A percentile compares a stretch with the other conserved stretches of the same genome.
These are phyloP conservation scores for Neomorphus geoffroyi DNA, from an alignment of 2,797 vertebrate genomes.

Conservation along the genomic window DNA sequence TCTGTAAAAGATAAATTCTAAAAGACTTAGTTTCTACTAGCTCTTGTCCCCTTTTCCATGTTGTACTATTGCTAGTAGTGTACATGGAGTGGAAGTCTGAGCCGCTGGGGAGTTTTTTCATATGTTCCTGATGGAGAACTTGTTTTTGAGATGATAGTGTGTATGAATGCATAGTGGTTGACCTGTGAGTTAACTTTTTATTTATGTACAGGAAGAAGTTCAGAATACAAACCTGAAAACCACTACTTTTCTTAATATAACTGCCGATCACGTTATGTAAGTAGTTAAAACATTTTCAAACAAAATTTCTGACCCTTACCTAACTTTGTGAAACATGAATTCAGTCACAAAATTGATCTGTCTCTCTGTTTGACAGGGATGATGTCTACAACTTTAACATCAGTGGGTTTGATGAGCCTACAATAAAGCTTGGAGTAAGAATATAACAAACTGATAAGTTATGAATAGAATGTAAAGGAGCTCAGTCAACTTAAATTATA, in stretches of 20 bases:
- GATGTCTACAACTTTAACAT: conserved; percentile 87
- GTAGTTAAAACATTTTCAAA: conserved; percentile 40
- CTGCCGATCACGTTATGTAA: conserved; percentile 65
- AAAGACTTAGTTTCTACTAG: background rate
- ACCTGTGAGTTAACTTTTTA: background rate
- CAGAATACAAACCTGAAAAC: conserved; percentile 62
- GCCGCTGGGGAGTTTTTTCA: background rate
- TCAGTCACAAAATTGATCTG: background rate
- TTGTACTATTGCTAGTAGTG: background rate
- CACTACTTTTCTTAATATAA: conserved; percentile 52
- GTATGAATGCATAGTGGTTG: background rate
- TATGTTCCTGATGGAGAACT: background rate
- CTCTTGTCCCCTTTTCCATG: background rate
- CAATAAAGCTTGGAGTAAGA: conserved; percentile 82
- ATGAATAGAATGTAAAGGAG: background rate
- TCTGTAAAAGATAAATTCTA: background rate
- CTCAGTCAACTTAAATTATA: background rate
- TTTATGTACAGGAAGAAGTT: conserved; percentile 65
- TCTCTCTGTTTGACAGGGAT: conserved; percentile 73
- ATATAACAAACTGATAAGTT: background rate
- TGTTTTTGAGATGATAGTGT: background rate
- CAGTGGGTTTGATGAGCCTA: conserved; percentile 72
- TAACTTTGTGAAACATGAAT: background rate
- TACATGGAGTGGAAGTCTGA: background rate
- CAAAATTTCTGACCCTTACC: background rate